Conservation (phyloP, 2,888 invertebrate species). For the Brachycybe producta region DNA sequence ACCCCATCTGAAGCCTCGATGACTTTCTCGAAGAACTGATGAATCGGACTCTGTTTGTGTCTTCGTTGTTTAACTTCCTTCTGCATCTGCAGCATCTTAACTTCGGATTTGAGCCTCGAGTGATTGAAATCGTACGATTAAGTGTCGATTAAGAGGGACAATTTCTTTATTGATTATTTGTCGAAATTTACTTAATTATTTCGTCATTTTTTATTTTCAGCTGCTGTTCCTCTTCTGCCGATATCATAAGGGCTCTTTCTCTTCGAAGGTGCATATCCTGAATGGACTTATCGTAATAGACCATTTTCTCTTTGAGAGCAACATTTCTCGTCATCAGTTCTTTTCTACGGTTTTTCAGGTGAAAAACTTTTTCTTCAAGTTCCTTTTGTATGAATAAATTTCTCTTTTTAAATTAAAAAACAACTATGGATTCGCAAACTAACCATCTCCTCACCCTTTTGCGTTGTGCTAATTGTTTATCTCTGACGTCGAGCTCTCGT, state of each 20-base stretch:
- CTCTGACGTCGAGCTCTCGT: too few relatives aligned
- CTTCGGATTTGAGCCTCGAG: neutral
- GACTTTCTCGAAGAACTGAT: slow-evolving; percentile 9
- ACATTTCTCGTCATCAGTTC: neutral
- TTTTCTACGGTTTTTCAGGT: neutral
- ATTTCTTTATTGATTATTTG: neutral
- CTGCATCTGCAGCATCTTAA: slow-evolving; percentile 6
- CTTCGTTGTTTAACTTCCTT: neutral
- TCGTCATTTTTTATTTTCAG: neutral
- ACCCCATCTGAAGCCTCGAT: slow-evolving; percentile 11
- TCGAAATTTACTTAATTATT: neutral
- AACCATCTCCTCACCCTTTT: too few relatives aligned
- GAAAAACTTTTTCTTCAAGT: neutral
- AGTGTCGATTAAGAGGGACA: neutral
- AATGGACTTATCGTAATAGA: slow-evolving; percentile 4
- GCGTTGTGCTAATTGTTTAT: too few relatives aligned
- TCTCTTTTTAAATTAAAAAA: too few relatives aligned
- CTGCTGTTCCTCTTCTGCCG: slow-evolving; percentile 1
- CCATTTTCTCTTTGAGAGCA: slow-evolving; percentile 3
- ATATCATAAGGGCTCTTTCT: slow-evolving; percentile 1
- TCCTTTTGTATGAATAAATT: neutral
- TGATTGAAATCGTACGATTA: neutral
- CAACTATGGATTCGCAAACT: too few relatives aligned
- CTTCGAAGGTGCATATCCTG: neutral
- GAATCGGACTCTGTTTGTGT: slow-evolving; percentile 1